A percentile compares a stretch with the other conserved stretches of the same genome.
Evolutionary conservation across 2,113 vertebrate genomes (phyloP).

Genomic region (Cryptomyrus ogoouensis): DNA sequence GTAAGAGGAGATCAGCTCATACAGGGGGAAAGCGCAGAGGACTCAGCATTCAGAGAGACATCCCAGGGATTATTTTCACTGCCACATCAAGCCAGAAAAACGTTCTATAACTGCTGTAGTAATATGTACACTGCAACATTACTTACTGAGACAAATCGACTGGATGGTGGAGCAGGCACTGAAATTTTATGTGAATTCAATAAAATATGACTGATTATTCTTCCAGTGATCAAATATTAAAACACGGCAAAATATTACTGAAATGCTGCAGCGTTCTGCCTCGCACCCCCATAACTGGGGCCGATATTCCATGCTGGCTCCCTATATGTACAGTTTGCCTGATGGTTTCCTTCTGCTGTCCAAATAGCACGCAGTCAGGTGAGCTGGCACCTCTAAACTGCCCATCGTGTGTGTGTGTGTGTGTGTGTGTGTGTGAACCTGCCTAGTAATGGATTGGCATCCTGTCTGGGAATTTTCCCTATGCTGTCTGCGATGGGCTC

Average conservation of each 20-base stretch:
- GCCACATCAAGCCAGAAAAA: neutral
- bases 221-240: neutral
- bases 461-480: neutral
- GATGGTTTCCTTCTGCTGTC: neutral
- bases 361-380: neutral
- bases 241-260: neutral
- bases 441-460: neutral
- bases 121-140: neutral
- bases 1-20: neutral
- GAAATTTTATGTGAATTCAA: neutral
- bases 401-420: neutral
- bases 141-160: neutral
- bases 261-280: neutral
- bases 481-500: neutral
- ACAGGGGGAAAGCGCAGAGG: neutral
- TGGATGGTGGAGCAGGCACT: neutral
- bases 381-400: neutral
- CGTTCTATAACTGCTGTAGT: neutral
- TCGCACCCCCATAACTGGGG: neutral
- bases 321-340: neutral
- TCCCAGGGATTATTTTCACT: neutral
- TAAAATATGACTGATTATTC: neutral
- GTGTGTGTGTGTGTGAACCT: neutral
- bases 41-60: neutral
- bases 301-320: neutral